Evolutionary conservation across 2,888 invertebrate genomes (phyloP).

Genomic region (Schrankia costaestrigalis): DNA sequence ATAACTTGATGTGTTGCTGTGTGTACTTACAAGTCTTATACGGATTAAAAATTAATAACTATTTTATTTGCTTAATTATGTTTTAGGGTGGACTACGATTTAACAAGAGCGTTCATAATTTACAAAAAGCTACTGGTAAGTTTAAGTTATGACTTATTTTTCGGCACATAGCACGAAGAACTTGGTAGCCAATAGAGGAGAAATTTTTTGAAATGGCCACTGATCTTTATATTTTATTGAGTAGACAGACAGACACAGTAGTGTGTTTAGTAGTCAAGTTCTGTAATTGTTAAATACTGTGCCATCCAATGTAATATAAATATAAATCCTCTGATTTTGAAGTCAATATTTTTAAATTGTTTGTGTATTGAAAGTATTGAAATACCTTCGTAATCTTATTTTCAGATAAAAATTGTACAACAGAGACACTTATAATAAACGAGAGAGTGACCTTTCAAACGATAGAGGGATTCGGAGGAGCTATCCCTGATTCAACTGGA

Average conservation of each 20-base stretch:
- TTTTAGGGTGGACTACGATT: slow-evolving; percentile 24
- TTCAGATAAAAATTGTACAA: slow-evolving; percentile 2
- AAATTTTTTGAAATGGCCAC: no score
- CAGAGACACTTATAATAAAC: slow-evolving; percentile 12
- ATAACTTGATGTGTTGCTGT: no score
- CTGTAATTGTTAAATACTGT: background rate
- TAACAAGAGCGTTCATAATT: slow-evolving; percentile 10
- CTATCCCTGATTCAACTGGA: slow-evolving; percentile 86
- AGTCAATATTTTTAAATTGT: no score
- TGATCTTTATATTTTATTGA: no score
- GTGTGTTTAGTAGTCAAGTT: background rate
- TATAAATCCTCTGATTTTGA: no score
- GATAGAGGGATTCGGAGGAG: slow-evolving; percentile 91
- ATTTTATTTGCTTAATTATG: background rate
- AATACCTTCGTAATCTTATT: background rate
- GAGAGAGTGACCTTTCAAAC: slow-evolving; percentile 74
- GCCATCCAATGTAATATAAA: no score
- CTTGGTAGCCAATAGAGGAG: no score
- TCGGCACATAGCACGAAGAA: background rate
- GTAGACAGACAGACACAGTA: no score
- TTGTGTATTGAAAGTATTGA: no score
- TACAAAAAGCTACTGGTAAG: slow-evolving; percentile 12
- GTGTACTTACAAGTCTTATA: background rate
- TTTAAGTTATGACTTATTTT: background rate
- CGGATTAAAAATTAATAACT: background rate